phyloP scores from a whole-genome alignment of 2,888 invertebrate genomes.

The Isotomurus palustris region DNA sequence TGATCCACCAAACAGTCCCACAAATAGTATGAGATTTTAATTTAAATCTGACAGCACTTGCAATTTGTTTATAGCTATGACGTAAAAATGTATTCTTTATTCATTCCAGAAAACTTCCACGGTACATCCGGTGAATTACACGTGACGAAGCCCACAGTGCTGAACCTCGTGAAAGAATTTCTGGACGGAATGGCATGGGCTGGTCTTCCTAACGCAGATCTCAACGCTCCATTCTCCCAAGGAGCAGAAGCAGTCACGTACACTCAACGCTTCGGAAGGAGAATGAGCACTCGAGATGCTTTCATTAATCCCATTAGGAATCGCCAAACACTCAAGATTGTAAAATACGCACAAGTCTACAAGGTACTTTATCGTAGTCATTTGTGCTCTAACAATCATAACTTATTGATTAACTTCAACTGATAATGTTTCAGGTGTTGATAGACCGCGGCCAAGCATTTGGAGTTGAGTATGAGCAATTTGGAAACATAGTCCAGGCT shows the following conservation, averaged over 20 bases:
- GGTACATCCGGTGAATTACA: constrained; percentile 43
- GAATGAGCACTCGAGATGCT: constrained; percentile 20
- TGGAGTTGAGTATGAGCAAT: constrained; percentile 22
- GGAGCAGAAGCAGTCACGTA: constrained; percentile 18
- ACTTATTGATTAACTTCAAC: not conserved
- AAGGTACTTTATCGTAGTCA: constrained; percentile 9
- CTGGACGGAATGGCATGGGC: constrained; percentile 59
- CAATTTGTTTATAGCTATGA: not conserved
- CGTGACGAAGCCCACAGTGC: constrained; percentile 54
- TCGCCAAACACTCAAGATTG: constrained; percentile 9
- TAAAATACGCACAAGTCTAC: constrained; percentile 20
- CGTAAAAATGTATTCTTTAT: not conserved
- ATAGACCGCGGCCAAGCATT: constrained; percentile 3
- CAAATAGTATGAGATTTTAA: not conserved
- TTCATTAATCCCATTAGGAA: constrained; percentile 17
- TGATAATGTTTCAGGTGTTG: not conserved
- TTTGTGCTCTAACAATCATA: not conserved
- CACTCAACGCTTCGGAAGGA: constrained; percentile 13
- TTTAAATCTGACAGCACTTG: not conserved
- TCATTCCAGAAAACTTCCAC: constrained; percentile 29
- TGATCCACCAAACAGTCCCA: constrained; percentile 10
- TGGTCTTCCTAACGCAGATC: constrained; percentile 54
- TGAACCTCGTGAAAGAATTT: constrained; percentile 57
- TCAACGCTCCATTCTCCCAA: constrained; percentile 50
- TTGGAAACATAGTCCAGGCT: constrained; percentile 17